Conservation (phyloP, 2,888 invertebrate genomes). For the Nomada hirtipes region DNA sequence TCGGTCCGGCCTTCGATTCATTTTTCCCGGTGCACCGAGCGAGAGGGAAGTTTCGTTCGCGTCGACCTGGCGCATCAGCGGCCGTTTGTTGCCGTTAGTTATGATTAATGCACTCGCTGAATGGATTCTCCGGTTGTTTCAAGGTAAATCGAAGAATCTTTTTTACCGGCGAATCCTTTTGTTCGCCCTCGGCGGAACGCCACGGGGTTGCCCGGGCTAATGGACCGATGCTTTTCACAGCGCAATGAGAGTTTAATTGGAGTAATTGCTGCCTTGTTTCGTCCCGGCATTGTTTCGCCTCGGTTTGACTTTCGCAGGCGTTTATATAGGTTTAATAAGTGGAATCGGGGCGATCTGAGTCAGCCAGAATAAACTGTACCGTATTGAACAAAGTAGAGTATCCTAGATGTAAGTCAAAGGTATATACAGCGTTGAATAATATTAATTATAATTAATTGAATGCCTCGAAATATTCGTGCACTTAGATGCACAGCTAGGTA, state of each 20-base stretch:
- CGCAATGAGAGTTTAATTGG: constrained; percentile 29
- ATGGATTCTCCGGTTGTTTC: neutral
- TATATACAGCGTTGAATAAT: no score
- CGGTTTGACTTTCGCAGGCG: neutral
- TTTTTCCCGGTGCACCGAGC: constrained; percentile 7
- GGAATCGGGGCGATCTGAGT: no score
- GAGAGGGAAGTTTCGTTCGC: neutral
- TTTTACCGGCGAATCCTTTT: constrained; percentile 26
- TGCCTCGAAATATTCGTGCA: no score
- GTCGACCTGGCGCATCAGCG: neutral
- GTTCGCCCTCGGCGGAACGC: neutral
- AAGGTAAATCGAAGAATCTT: constrained; percentile 9
- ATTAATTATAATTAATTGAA: no score
- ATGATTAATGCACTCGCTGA: constrained; percentile 24
- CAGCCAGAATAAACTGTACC: no score
- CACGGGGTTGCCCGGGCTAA: constrained; percentile 5
- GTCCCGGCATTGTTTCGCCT: neutral
- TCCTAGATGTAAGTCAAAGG: no score
- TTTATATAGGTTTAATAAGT: neutral
- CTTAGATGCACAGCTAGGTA: neutral
- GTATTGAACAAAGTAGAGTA: no score
- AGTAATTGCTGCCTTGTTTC: constrained; percentile 21
- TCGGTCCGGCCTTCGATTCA: neutral
- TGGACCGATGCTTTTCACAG: constrained; percentile 25
- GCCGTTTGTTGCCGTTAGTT: constrained; percentile 16